Evolutionary conservation across 2,888 invertebrate species (phyloP), one percentile per base, ranked within the genome.

Genomic region (Drosophila cracens): DNA sequence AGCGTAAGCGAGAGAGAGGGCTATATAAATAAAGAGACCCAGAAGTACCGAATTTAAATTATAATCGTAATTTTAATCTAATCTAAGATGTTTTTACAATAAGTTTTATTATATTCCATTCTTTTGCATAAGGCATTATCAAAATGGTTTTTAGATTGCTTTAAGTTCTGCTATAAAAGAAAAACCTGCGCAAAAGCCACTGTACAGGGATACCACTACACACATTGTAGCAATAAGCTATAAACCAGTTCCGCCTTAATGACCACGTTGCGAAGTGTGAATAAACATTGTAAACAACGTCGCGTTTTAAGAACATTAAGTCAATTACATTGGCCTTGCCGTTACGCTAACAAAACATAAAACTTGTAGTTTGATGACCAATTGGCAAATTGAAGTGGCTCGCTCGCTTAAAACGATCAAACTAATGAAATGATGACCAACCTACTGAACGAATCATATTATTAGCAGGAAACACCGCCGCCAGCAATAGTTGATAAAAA

Each of bases 231-330:
- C 25, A 61, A 43, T 25, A 51, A 34, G 27, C 34, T 33, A 31
- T 27, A 64, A 79, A 70, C 76, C 61, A 70, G 79, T 80, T 79
- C 64, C 69, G 81, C 66, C 52, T 69, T 65, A 76, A 80, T 70
- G 73, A 80, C 80, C 76, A 76, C 63, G 61, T 73, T 66, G 72
- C 49, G 38, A 64, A 79, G 79, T 78, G 79, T 79, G 70, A 74
- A 71, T 73, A 76, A 65, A 54, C 61, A 74, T 70, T 59, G 79
- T 79, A 76, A 79, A 76, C 76, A 79, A 60, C 49, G 8, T 27
- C 25, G 25, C 34, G 40, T 36, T 77, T 67, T 75, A 71, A 79
- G 78, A 76, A 72, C 51, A 49, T 49, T 57, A 60, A 68, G 76
- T 58, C 77, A 78, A 74, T 67, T 66, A 76, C 51, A 60, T 52